Base-by-base conservation (phyloP, 2,113 vertebrate genomes). In the Myotis lucifugus region DNA sequence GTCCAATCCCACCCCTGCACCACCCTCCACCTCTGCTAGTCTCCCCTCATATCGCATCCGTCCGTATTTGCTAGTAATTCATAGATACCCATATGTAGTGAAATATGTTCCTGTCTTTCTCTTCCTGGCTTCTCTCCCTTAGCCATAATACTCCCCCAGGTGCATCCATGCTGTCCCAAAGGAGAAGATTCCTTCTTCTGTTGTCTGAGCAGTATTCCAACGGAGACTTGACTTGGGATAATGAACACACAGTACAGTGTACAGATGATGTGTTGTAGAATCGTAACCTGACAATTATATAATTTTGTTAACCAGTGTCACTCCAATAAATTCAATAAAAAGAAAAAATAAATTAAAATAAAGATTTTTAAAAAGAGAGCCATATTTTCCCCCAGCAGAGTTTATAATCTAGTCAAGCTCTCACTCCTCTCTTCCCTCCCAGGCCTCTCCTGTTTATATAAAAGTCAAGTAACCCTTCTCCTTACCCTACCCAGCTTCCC, bases 391-490 rank as follows among this genome's bases (percentile, higher is more conserved):
- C 0, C 13, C 0, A 56, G 64, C 48, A n/a, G 19, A 23, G 29
- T 82, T 91, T 73, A 40, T n/a, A 94, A 40, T 73, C 21, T 40
- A 54, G 32, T 72, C n/a, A 92, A 81, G 21, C 5, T 82, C 46
- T 95, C 37, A 25, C 66, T 27, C 19, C 50, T 11, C 2, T 29
- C 19, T 81, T 74, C 50, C 21, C 10, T 93, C 23, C 37, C 29
- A 81, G 77, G 29, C 23, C 14, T 84, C 52, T 21, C 15, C 10
- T 89, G 25, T 91, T 94, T 82, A 69, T 82, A 48, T 48, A 40
- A 90, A 92, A 91, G n/a, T 59, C 52, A 94, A 74, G 29, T 48
- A 88, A 73, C 59, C 3, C 56, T 87, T 92, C 88, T 95, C 46
- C n/a, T 88, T 88, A 92, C 52, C 23, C 72, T 18, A 87, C 64